Conservation (phyloP, 2,113 vertebrate species). For the Ancistrus triradiatus region DNA sequence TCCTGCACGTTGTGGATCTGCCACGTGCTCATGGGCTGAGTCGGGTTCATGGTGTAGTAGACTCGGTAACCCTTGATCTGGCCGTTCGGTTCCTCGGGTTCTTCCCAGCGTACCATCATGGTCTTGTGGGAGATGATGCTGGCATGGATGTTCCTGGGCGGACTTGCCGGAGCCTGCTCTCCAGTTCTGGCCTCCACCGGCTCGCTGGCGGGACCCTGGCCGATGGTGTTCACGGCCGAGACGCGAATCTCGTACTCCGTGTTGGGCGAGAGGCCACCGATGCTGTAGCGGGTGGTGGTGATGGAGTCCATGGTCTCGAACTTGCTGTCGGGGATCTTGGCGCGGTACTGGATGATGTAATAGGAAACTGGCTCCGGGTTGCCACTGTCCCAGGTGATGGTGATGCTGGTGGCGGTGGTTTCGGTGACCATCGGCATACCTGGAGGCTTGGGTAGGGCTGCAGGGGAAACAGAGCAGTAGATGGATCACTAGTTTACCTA, state of each 20-base stretch:
- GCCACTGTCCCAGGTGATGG: conserved; percentile 97
- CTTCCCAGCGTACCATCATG: conserved; percentile 97
- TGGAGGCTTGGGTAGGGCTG: conserved; percentile 95
- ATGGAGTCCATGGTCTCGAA: conserved; percentile 94
- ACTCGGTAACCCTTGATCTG: conserved; percentile 93
- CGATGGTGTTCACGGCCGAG: conserved; percentile 92
- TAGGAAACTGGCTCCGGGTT: conserved; percentile 93
- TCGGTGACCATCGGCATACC: conserved; percentile 91
- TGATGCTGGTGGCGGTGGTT: conserved; percentile 96
- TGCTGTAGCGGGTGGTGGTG: conserved; percentile 97
- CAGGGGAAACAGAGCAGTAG: not conserved
- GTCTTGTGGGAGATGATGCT: conserved; percentile 90
- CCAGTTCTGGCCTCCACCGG: conserved; percentile 89
- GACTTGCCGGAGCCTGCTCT: conserved; percentile 92
- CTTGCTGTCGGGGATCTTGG: conserved; percentile 88
- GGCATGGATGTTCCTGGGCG: conserved; percentile 87
- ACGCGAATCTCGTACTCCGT: conserved; percentile 97
- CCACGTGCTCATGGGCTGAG: conserved; percentile 86
- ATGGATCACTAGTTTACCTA: no score
- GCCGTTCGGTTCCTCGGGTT: conserved; percentile 94
- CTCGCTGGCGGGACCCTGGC: conserved; percentile 93
- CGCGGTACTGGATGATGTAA: conserved; percentile 94
- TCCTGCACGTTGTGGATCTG: conserved; percentile 96
- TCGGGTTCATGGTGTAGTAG: conserved; percentile 94
- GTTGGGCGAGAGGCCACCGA: conserved; percentile 95